Percentiles rank a stretch among this genome's conserved stretches.
Conservation (phyloP, 1,140 invertebrate species). For the Drosophila orosa region DNA sequence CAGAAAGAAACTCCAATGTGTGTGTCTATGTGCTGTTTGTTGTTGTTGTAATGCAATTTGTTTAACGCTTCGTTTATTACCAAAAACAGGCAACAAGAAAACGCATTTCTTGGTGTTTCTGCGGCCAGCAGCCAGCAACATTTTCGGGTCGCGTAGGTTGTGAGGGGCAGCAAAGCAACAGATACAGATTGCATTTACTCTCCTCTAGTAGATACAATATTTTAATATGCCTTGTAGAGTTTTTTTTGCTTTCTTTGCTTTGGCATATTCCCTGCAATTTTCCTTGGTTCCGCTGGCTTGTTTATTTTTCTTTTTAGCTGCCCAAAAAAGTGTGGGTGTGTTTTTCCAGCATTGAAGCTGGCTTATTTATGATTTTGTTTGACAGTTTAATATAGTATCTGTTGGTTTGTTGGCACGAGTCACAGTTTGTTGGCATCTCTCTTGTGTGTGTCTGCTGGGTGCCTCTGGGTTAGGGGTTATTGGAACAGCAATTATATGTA, state of each 20-base stretch:
- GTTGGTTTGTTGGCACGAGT: constrained; percentile 58
- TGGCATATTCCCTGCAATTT: constrained; percentile 20
- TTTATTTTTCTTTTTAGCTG: constrained; percentile 8
- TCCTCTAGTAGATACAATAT: constrained; percentile 25
- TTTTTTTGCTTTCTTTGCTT: constrained; percentile 9
- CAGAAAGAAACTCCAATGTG: constrained; percentile 45
- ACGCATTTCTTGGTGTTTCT: constrained; percentile 63
- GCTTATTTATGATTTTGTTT: constrained; percentile 63
- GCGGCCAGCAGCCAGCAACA: constrained; percentile 35
- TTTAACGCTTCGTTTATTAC: constrained; percentile 83
- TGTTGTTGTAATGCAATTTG: constrained; percentile 79
- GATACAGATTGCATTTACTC: too few relatives aligned
- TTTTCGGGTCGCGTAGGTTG: constrained; percentile 47
- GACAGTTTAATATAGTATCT: constrained; percentile 64
- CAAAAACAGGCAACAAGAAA: constrained; percentile 71
- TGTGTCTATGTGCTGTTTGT: constrained; percentile 32
- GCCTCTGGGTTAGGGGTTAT: constrained; percentile 67
- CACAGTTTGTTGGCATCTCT: constrained; percentile 47
- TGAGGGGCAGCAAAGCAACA: constrained; percentile 18
- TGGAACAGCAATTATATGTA: constrained; percentile 68
- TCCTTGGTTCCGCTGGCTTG: background rate
- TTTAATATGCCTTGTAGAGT: constrained; percentile 19
- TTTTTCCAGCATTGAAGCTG: constrained; percentile 31
- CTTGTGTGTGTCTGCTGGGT: constrained; percentile 29
- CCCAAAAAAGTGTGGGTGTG: constrained; percentile 40